Evolutionary conservation across 2,888 invertebrate genomes (phyloP), one percentile per base, ranked within the genome.

Genomic region (Dyspetes luteomarginatus): DNA sequence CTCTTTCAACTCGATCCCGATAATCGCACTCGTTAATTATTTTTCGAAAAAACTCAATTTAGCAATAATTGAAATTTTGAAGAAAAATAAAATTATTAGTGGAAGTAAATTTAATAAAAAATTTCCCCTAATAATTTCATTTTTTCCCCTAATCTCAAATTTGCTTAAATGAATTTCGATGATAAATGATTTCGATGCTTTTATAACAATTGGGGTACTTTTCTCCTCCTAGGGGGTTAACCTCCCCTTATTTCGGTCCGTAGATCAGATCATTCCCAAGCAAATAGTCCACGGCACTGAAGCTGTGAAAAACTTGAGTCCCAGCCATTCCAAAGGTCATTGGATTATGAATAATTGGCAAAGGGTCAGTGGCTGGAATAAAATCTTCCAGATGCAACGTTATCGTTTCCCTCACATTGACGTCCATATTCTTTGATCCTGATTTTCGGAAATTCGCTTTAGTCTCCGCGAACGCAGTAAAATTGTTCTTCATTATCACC

Each of bases 391-490:
- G 67, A 4, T 15, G 50, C 28, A 81, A 7, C 4, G 56, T 64
- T 60, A 78, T 41, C 17, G 30, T 24, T 64, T 55, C 50, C 22
- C 52, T 73, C 1, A 30, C 50, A 24, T 52, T 58, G n/a, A 74
- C 58, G 9, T 4, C 5, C 4, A 50, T 67, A 7, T 69, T 50
- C 15, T 68, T 71, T 9, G 62, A 65, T 43, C 24, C 55, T 4
- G 45, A 71, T 71, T 19, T 17, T 2, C 55, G 15, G 17, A 12
- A 22, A 15, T 30, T 56, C 15, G 72, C 19, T 1, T 24, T 22
- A 1, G 50, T 82, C 55, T 76, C 56, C 1, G 76, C 79, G 22
- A 60, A 50, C 5, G 69, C 76, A 4, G 19, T 50, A 17, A 82
- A 82, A 4, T 55, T 19, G 19, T 52, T 17, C 55, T 26, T 28